A percentile compares a stretch with the other conserved stretches of the same genome.
phyloP scores from a whole-genome alignment of 2,113 vertebrate genomes.

The Elgaria multicarinata region DNA sequence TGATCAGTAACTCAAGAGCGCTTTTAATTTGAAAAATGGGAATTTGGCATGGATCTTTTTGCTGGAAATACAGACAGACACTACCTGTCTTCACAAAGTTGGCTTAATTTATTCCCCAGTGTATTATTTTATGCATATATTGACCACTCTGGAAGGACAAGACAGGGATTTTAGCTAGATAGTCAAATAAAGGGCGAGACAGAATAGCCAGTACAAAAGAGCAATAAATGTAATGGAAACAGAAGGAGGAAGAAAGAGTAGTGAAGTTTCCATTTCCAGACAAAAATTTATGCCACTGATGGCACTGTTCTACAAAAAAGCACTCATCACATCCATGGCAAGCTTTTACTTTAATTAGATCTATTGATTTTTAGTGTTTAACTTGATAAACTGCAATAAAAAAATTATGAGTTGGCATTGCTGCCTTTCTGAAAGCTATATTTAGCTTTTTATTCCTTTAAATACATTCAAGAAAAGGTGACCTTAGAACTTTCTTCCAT shows the following conservation, averaged over 20 bases:
- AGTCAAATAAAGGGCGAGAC: conserved; percentile 14
- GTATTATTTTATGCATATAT: not conserved
- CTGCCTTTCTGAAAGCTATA: conserved; percentile 5
- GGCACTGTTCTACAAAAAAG: conserved; percentile 18
- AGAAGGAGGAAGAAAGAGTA: not conserved
- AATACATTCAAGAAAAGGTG: conserved; percentile 7
- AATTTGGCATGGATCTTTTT: not conserved
- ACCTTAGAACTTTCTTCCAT: conserved; percentile 17
- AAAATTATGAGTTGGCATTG: conserved; percentile 6
- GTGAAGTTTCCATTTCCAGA: not conserved
- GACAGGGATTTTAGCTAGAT: not conserved
- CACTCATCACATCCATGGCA: not conserved
- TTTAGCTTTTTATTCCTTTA: conserved; percentile 13
- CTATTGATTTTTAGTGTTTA: conserved; percentile 32
- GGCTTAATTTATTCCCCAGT: not conserved
- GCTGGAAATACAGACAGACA: not conserved
- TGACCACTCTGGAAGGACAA: conserved; percentile 5
- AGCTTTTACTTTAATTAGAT: conserved; percentile 29
- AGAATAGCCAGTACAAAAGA: not conserved
- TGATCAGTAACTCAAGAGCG: not conserved
- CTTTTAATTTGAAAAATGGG: not conserved
- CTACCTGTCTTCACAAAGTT: not conserved
- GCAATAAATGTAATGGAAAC: conserved; percentile 20
- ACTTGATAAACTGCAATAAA: not conserved
- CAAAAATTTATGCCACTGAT: not conserved